Conservation (phyloP, 1,140 invertebrate genomes). For the Drosophila insularis region DNA sequence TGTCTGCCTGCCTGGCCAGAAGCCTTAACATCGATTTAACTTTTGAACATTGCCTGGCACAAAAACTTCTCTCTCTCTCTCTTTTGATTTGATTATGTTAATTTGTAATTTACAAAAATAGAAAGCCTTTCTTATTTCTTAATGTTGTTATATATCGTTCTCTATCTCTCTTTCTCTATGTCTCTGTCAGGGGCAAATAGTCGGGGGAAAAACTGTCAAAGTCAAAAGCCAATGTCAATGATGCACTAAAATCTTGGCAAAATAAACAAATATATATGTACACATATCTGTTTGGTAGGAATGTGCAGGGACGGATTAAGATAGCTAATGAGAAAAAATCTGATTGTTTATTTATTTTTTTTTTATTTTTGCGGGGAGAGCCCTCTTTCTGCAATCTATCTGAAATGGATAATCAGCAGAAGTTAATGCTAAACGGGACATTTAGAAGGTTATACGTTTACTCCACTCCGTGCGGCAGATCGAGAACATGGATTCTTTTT, state of each 20-base stretch:
- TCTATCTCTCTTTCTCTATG: background rate
- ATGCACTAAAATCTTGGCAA: constrained; percentile 66
- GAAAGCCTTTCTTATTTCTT: constrained; percentile 47
- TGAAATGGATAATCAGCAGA: too few species aligned
- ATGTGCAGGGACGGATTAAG: background rate
- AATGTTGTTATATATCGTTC: background rate
- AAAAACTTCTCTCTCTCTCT: background rate
- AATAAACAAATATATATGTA: constrained; percentile 25
- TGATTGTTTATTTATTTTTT: background rate
- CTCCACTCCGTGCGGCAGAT: too few species aligned
- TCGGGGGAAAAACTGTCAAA: constrained; percentile 40
- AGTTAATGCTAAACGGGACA: too few species aligned
- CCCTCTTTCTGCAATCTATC: too few species aligned
- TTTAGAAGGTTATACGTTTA: too few species aligned
- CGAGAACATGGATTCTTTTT: too few species aligned
- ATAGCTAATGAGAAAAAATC: background rate
- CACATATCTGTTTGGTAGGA: constrained; percentile 9
- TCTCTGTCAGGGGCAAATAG: constrained; percentile 34
- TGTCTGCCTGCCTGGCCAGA: too few species aligned
- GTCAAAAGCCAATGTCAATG: constrained; percentile 78
- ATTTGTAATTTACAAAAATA: constrained; percentile 56
- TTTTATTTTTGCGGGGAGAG: too few species aligned
- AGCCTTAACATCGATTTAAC: constrained; percentile 70
- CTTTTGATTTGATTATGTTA: constrained; percentile 54
- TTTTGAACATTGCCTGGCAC: constrained; percentile 39